These are phyloP conservation scores for Drosophila kanapiae DNA, from an alignment of 1,140 invertebrate genomes.

Conservation along the genomic window DNA sequence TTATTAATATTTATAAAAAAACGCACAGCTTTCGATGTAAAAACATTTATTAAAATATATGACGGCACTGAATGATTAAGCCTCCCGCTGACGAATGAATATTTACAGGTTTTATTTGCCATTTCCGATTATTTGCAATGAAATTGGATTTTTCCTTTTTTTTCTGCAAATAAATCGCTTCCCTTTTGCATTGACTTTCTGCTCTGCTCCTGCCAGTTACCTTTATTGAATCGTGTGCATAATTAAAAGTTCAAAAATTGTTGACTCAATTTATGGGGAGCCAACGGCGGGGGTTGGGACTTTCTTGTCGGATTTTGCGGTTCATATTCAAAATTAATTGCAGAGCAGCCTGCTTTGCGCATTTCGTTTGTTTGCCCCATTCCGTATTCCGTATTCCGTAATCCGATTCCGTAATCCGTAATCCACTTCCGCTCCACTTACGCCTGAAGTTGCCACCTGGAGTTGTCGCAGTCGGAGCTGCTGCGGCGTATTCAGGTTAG, in stretches of 20 bases:
- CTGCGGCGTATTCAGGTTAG: slow-evolving; percentile 52
- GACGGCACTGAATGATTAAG: slow-evolving; percentile 1
- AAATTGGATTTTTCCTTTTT: slow-evolving; percentile 24
- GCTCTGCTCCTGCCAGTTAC: neutral
- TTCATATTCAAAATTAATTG: slow-evolving; percentile 46
- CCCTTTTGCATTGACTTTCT: neutral
- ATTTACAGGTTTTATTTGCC: slow-evolving; percentile 6
- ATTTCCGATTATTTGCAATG: slow-evolving; percentile 12
- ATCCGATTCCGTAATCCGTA: slow-evolving; percentile 5
- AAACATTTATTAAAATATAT: slow-evolving; percentile 5
- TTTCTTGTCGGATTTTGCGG: slow-evolving; percentile 1
- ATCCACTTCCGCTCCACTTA: slow-evolving; percentile 65
- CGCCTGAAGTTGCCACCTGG: slow-evolving; percentile 40
- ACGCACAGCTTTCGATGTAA: neutral
- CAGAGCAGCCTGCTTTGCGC: slow-evolving; percentile 16
- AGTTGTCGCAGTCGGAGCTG: slow-evolving; percentile 12
- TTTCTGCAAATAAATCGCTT: slow-evolving; percentile 23
- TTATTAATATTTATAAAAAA: no score
- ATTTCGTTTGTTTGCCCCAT: slow-evolving; percentile 48
- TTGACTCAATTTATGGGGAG: slow-evolving; percentile 19
- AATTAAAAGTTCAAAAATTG: slow-evolving; percentile 50
- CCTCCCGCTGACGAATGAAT: slow-evolving; percentile 3
- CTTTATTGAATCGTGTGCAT: slow-evolving; percentile 28
- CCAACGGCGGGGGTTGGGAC: no score
- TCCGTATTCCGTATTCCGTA: neutral